Conservation (phyloP, 1,140 invertebrate species). For the Acromyrmex echinatior region DNA sequence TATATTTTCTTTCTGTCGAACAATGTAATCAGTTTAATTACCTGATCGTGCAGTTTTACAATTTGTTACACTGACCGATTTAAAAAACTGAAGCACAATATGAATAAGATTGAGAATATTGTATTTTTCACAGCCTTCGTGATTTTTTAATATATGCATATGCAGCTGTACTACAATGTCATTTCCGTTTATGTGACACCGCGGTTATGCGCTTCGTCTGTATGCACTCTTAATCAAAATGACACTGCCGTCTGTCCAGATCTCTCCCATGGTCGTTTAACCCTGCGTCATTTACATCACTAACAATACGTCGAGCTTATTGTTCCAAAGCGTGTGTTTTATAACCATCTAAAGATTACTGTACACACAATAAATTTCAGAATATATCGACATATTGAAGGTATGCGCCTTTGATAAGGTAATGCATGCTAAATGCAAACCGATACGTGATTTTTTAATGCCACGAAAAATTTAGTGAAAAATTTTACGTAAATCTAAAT, state of each 20-base stretch:
- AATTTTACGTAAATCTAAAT: not conserved
- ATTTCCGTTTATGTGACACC: constrained; percentile 55
- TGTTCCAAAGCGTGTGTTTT: constrained; percentile 9
- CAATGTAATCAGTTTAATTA: not conserved
- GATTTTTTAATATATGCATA: constrained; percentile 42
- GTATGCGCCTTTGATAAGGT: not conserved
- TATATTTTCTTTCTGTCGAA: not conserved
- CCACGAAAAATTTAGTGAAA: not conserved
- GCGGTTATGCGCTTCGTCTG: constrained; percentile 14
- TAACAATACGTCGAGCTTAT: constrained; percentile 34
- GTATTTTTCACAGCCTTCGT: not conserved
- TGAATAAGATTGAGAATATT: constrained; percentile 35
- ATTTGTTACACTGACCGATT: not conserved
- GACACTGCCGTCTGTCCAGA: constrained; percentile 20
- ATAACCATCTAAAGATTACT: not conserved
- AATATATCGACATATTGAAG: not conserved
- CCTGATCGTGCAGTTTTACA: not conserved
- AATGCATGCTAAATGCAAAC: not conserved
- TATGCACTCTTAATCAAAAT: constrained; percentile 20
- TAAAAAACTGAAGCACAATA: not conserved
- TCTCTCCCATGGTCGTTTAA: constrained; percentile 49
- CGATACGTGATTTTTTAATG: not conserved
- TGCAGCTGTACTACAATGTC: constrained; percentile 11
- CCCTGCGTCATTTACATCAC: constrained; percentile 53
- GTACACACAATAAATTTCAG: not conserved